Conservation (phyloP, 2,888 invertebrate genomes). For the Anodontia alba region DNA sequence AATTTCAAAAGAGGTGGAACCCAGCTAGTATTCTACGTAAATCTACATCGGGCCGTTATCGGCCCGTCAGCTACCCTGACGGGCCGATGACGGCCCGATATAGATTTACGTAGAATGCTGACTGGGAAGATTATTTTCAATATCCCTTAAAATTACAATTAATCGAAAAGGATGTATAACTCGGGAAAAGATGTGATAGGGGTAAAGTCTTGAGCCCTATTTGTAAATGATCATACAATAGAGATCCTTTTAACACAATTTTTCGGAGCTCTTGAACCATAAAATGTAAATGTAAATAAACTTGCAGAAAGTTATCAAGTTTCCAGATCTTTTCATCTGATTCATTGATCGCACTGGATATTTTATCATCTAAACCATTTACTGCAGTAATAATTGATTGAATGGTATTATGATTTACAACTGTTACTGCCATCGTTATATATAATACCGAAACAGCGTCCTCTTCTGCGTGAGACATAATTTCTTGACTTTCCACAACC, state of each 20-base stretch:
- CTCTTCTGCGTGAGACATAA: too few species aligned
- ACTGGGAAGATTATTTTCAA: not conserved
- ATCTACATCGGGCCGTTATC: too few species aligned
- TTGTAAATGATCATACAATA: constrained; percentile 5
- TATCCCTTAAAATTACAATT: not conserved
- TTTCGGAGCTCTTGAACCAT: not conserved
- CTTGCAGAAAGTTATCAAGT: not conserved
- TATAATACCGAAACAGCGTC: too few species aligned
- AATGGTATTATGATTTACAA: too few species aligned
- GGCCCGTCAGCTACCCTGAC: too few species aligned
- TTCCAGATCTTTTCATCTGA: not conserved
- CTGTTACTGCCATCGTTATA: too few species aligned
- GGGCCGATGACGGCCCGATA: too few species aligned
- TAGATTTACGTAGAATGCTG: too few species aligned
- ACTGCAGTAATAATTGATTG: too few species aligned
- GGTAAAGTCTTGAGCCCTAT: not conserved
- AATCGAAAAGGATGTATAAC: constrained; percentile 10
- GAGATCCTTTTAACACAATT: not conserved
- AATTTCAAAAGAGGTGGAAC: constrained; percentile 3
- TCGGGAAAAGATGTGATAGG: not conserved
- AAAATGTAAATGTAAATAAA: not conserved
- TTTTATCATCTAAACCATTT: not conserved
- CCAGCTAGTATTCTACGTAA: too few species aligned
- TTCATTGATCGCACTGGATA: not conserved
- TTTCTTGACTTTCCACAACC: too few species aligned